Evolutionary conservation across 1,140 invertebrate species (phyloP).

Genomic region (Orchestia grillus): DNA sequence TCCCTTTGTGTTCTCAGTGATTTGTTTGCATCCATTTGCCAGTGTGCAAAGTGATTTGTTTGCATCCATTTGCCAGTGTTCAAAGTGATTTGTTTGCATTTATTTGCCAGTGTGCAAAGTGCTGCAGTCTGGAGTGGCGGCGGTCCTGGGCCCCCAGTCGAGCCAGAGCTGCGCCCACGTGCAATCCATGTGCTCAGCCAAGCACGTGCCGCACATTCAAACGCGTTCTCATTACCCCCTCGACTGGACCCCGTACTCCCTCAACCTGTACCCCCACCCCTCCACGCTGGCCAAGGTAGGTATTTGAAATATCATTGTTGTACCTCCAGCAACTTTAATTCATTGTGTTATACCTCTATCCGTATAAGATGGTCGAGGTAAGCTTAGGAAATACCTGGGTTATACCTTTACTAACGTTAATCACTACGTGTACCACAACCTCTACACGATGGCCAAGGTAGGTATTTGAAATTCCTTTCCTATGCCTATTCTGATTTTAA

Average conservation of each 20-base stretch:
- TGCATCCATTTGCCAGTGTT: no score
- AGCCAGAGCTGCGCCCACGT: conserved; percentile 79
- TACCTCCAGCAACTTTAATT: conserved; percentile 76
- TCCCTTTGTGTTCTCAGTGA: no score
- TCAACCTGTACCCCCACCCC: conserved; percentile 85
- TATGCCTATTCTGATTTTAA: no score
- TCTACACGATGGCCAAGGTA: conserved; percentile 75
- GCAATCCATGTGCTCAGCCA: conserved; percentile 86
- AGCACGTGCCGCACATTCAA: conserved; percentile 88
- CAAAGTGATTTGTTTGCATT: no score
- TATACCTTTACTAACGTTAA: conserved; percentile 74
- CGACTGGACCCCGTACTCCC: conserved; percentile 76
- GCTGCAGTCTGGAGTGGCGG: conserved; percentile 78
- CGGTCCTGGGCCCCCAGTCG: conserved; percentile 85
- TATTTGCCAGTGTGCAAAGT: conserved; percentile 79
- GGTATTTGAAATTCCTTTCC: no score
- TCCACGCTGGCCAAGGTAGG: conserved; percentile 69
- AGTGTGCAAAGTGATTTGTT: no score
- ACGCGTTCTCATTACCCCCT: conserved; percentile 77
- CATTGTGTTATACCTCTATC: conserved; percentile 85
- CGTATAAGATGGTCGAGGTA: conserved; percentile 69
- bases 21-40: no score
- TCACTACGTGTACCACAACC: conserved; percentile 80
- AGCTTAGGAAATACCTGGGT: neutral
- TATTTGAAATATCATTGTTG: neutral